Conservation (phyloP, 2,797 vertebrate genomes). For the Mormyrops attenuatus region DNA sequence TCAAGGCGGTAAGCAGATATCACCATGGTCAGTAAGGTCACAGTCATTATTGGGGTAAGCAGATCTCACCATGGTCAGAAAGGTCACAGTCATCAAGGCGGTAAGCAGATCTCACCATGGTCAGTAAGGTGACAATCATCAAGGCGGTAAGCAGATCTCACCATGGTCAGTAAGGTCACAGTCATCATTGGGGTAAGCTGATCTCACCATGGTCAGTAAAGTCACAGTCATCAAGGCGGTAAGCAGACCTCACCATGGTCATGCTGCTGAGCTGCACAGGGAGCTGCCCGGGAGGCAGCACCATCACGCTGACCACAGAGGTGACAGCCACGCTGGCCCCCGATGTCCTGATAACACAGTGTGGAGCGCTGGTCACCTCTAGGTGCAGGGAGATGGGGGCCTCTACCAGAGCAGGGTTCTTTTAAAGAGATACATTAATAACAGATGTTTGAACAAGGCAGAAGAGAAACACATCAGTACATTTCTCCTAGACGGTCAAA, state of each 20-base stretch:
- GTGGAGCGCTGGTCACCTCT: slow-evolving; percentile 66
- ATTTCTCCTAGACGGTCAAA: neutral
- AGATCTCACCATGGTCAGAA: too few relatives aligned
- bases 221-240: neutral
- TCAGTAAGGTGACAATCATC: too few relatives aligned
- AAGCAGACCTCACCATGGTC: slow-evolving; percentile 71
- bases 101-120: too few relatives aligned
- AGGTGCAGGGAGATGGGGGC: slow-evolving; percentile 74
- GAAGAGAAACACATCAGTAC: neutral
- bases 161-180: too few relatives aligned
- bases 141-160: too few relatives aligned
- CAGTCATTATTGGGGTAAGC: too few relatives aligned
- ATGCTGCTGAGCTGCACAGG: slow-evolving; percentile 82
- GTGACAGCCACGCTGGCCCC: slow-evolving; percentile 74
- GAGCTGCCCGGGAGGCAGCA: slow-evolving; percentile 57
- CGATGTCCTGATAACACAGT: slow-evolving; percentile 74
- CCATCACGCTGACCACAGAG: slow-evolving; percentile 70
- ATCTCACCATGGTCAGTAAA: too few relatives aligned
- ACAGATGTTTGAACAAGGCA: neutral
- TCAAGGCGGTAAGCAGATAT: too few relatives aligned
- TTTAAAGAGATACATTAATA: slow-evolving; percentile 5
- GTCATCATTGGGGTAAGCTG: too few relatives aligned
- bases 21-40: too few relatives aligned
- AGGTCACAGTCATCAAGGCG: too few relatives aligned
- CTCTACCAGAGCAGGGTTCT: slow-evolving; percentile 76